These are phyloP conservation scores for Poeciliopsis prolifica DNA, from an alignment of 2,113 vertebrate species.

Conservation along the genomic window DNA sequence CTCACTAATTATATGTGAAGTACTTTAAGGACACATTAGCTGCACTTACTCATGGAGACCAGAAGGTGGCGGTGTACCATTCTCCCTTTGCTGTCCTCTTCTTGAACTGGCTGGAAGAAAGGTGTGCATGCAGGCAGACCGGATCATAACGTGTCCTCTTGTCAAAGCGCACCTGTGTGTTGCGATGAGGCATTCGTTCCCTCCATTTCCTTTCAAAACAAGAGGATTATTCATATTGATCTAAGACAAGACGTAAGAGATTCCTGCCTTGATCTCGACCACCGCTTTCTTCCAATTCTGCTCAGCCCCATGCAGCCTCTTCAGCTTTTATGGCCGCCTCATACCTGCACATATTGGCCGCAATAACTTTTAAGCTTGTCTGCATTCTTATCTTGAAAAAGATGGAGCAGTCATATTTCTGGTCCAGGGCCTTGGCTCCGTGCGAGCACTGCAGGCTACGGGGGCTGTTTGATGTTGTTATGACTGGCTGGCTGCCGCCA, in stretches of 20 bases:
- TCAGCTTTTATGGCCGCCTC: constrained; percentile 19
- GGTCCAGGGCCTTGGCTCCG: constrained; percentile 54
- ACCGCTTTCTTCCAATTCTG: constrained; percentile 1
- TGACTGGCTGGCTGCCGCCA: constrained; percentile 66
- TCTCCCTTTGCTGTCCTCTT: neutral
- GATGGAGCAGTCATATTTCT: constrained; percentile 53
- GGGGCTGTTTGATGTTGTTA: constrained; percentile 74
- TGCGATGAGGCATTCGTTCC: neutral
- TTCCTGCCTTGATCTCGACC: constrained; percentile 24
- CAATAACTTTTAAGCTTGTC: constrained; percentile 56
- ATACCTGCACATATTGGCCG: constrained; percentile 56
- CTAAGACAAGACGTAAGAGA: neutral
- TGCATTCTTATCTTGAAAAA: constrained; percentile 67
- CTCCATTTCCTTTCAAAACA: constrained; percentile 2
- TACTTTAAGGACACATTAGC: neutral
- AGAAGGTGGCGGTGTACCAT: constrained; percentile 40
- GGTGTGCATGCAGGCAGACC: neutral
- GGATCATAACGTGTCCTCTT: neutral
- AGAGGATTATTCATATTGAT: neutral
- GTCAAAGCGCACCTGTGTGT: neutral
- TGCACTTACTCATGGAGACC: constrained; percentile 12
- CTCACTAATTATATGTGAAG: too few relatives aligned
- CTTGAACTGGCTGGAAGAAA: neutral
- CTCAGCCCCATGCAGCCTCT: constrained; percentile 2
- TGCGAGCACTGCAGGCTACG: constrained; percentile 58